Percentiles rank a stretch among this genome's conserved stretches.
Evolutionary conservation across 2,797 vertebrate species (phyloP).

Genomic region (Melanotaenia pygmaea): DNA sequence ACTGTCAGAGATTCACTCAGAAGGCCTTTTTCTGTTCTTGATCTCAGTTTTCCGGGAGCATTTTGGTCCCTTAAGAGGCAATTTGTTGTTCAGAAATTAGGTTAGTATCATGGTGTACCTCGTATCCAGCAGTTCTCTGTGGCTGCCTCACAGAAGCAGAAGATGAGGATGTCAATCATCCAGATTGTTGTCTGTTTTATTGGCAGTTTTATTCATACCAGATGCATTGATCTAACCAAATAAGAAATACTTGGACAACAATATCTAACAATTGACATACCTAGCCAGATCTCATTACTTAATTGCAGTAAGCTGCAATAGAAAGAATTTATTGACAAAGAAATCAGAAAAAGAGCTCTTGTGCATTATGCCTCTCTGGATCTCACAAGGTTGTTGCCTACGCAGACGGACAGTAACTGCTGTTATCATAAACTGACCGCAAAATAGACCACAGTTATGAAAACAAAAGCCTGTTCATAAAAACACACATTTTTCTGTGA

Average conservation of each 20-base stretch:
- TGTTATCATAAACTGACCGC: conserved; percentile 32
- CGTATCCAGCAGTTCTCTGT: conserved; percentile 20
- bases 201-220: conserved; percentile 29
- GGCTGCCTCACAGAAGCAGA: conserved; percentile 10
- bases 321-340: conserved; percentile 18
- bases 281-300: conserved; percentile 21
- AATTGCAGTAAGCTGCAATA: conserved; percentile 22
- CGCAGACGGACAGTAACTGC: conserved; percentile 8
- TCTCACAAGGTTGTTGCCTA: conserved; percentile 2
- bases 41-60: conserved; percentile 8
- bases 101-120: conserved; percentile 26
- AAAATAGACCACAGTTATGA: conserved; percentile 24
- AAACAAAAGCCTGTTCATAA: conserved; percentile 35
- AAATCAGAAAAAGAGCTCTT: conserved; percentile 2
- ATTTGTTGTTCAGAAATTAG: conserved; percentile 22
- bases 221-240: conserved; percentile 24
- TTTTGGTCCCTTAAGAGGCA: conserved; percentile 22
- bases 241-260: conserved; percentile 5
- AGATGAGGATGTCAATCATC: neutral
- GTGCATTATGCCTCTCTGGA: neutral
- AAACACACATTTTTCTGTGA: conserved; percentile 17
- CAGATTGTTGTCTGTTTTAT: conserved; percentile 16
- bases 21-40: conserved; percentile 24
- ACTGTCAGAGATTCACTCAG: conserved; percentile 4
- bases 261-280: conserved; percentile 8